These are phyloP conservation scores for Enteromius paludinosus DNA, from an alignment of 2,797 vertebrate species.

Conservation along the genomic window DNA sequence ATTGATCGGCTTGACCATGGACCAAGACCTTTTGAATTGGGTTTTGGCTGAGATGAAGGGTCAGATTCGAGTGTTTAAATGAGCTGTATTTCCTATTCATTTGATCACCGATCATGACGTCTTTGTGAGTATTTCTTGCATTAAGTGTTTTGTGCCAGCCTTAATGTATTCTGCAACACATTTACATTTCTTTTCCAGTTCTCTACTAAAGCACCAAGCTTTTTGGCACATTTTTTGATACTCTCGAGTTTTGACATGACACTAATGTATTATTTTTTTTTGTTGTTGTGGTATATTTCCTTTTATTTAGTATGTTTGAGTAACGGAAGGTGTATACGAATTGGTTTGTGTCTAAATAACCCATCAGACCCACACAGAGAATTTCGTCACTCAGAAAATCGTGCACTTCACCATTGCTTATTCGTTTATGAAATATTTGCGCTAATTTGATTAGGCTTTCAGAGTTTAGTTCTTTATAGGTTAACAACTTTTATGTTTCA, in stretches of 20 bases:
- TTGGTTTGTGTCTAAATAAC: neutral
- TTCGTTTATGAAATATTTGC: neutral
- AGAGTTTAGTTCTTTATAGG: neutral
- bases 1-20: slow-evolving; percentile 27
- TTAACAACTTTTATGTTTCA: neutral
- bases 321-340: neutral
- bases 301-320: slow-evolving; percentile 6
- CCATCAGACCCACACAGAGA: neutral
- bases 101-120: neutral
- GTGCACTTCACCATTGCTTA: neutral
- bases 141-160: slow-evolving; percentile 28
- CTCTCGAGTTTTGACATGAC: neutral
- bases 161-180: slow-evolving; percentile 19
- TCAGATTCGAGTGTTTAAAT: slow-evolving; percentile 10
- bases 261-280: slow-evolving; percentile 2
- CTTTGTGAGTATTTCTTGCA: neutral
- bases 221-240: slow-evolving; percentile 7
- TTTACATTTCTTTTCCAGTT: neutral
- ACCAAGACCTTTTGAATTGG: slow-evolving; percentile 6
- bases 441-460: neutral
- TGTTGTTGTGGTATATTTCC: slow-evolving; percentile 19
- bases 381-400: neutral
- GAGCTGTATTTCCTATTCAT: slow-evolving; percentile 3
- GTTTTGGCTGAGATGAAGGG: neutral
- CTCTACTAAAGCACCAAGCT: neutral